These are phyloP conservation scores for Geotrypetes seraphini DNA, from an alignment of 2,797 vertebrate genomes.

Conservation along the genomic window DNA sequence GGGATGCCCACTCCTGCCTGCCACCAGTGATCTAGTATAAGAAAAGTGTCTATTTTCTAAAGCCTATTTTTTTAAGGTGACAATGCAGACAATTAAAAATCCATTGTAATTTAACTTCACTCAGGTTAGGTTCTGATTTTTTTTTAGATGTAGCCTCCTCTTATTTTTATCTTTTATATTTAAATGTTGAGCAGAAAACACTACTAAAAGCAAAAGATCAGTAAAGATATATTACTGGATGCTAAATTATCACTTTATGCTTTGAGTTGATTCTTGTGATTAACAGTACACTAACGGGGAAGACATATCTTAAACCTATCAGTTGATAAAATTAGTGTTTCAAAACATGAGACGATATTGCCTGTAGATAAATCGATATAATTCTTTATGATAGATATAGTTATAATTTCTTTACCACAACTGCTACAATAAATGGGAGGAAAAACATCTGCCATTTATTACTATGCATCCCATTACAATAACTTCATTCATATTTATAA, in stretches of 20 bases:
- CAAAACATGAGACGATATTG: constrained; percentile 26
- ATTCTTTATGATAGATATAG: constrained; percentile 29
- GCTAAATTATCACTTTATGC: constrained; percentile 10
- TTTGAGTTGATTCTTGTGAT: constrained; percentile 23
- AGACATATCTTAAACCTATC: constrained; percentile 19
- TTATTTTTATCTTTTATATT: neutral
- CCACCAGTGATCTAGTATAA: no score
- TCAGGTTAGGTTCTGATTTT: constrained; percentile 1
- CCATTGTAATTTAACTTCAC: constrained; percentile 12
- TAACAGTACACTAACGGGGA: constrained; percentile 15
- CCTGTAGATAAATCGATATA: constrained; percentile 16
- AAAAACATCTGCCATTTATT: constrained; percentile 18
- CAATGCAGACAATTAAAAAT: constrained; percentile 12
- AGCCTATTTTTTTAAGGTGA: no score
- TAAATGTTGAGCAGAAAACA: no score
- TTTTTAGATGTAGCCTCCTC: neutral
- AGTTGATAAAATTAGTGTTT: constrained; percentile 18
- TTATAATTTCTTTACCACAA: constrained; percentile 24
- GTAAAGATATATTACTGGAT: constrained; percentile 12
- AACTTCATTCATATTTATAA: constrained; percentile 60
- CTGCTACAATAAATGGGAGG: constrained; percentile 21
- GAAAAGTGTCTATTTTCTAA: no score
- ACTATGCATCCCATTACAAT: constrained; percentile 27
- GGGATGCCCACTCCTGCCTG: no score
- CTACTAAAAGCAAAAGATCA: constrained; percentile 14